phyloP scores from a whole-genome alignment of 2,888 invertebrate species.

The Orchesella flavescens region DNA sequence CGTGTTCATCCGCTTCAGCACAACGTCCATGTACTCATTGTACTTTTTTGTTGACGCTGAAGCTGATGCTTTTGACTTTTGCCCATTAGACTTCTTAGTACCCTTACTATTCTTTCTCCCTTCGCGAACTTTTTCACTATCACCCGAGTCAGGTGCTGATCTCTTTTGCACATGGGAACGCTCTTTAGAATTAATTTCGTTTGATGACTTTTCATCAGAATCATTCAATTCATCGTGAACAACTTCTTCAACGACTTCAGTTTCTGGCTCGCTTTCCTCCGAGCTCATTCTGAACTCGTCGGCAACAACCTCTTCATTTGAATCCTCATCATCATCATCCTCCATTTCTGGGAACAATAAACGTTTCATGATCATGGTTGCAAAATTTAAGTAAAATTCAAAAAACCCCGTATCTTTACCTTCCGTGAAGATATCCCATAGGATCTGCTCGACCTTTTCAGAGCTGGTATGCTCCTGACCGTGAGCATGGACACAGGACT shows the following conservation, averaged over 20 bases:
- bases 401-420: constrained; percentile 9
- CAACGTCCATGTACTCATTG: constrained; percentile 70
- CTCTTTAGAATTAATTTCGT: background rate
- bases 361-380: too few species aligned
- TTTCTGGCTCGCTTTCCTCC: background rate
- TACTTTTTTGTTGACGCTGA: constrained; percentile 24
- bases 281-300: background rate
- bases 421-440: constrained; percentile 30
- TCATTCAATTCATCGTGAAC: background rate
- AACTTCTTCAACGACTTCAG: background rate
- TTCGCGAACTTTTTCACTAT: background rate
- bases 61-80: background rate
- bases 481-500: background rate
- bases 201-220: too few species aligned
- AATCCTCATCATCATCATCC: background rate
- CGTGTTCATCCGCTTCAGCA: constrained; percentile 69
- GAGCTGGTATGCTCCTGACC: background rate
- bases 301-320: background rate
- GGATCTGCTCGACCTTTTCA: constrained; percentile 30
- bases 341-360: background rate
- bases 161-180: background rate
- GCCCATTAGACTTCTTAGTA: background rate
- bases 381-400: background rate
- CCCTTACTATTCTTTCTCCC: background rate
- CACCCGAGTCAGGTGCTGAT: background rate